Base-by-base conservation (phyloP, 2,113 vertebrate genomes). In the Platycercus adscitus region DNA sequence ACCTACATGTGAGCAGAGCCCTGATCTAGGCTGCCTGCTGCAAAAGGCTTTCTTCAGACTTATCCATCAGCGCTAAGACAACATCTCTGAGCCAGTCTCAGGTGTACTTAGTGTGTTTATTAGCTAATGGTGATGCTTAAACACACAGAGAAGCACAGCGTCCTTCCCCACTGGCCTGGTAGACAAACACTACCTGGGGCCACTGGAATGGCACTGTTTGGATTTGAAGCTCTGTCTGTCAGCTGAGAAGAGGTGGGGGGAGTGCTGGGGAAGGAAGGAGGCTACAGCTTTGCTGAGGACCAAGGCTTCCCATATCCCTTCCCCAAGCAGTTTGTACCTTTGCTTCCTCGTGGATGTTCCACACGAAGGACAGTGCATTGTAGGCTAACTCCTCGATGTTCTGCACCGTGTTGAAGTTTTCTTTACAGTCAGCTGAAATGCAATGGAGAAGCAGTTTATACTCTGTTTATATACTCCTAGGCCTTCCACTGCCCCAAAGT, bases 371-470 rank as follows among this genome's bases (percentile, higher is more conserved):
- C 75, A 99, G 97, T 0, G 99, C 99, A 0, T 99, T 99, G 94
- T 99, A 99, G 53, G 99, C 99, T 60, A 99, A 96, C 96, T 99
- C 99, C 79, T 99, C 99, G 1, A 99, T 98, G 81, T 99, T 98
- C 95, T 99, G 98, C 77, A 99, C 98, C 0, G 99, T 99, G 77
- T 98, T 99, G 98, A 99, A 99, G 86, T 99, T 99, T 90, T 99
- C 99, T 95, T 99, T 99, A 93, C 99, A 99, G 97, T 99, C 99
- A 3, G 99, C 99, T 99, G 96, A 19, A 97, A 96, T 13, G 73
- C 66, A 91, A 14, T 2, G 65, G 44, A 82, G 35, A 28, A 53
- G 44, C 44, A 64, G 41, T 11, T 96, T n/a, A 56, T 2, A 6
- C 35, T 43, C 47, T 37, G 52, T 37, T 37, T 37, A 37, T 37